Conservation (phyloP, 2,797 vertebrate species). For the Chaenodraco wilsoni region DNA sequence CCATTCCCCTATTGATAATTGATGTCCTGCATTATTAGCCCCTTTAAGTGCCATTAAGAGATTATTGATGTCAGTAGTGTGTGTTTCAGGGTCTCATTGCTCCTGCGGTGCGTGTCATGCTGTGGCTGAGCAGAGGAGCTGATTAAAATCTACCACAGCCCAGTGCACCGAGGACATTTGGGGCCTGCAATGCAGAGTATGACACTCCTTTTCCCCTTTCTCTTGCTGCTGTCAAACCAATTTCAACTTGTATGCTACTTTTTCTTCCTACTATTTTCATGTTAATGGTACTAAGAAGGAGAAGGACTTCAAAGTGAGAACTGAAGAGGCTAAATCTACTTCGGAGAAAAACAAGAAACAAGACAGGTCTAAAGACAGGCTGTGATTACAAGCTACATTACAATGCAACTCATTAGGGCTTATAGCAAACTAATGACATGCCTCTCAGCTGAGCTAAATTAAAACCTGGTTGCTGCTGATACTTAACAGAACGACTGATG, state of each 20-base stretch:
- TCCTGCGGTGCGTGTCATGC: constrained; percentile 51
- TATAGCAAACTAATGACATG: constrained; percentile 75
- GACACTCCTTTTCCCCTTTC: constrained; percentile 43
- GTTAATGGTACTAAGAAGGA: constrained; percentile 16
- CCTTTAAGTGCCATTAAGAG: constrained; percentile 59
- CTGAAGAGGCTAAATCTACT: constrained; percentile 43
- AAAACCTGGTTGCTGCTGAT: constrained; percentile 69
- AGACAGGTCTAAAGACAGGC: constrained; percentile 59
- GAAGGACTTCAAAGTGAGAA: constrained; percentile 62
- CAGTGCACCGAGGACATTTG: constrained; percentile 70
- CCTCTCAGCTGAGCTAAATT: constrained; percentile 71
- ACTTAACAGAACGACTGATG: constrained; percentile 62
- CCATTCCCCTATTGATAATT: constrained; percentile 57
- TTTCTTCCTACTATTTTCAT: constrained; percentile 26
- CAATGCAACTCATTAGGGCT: constrained; percentile 73
- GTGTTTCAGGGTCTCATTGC: constrained; percentile 43
- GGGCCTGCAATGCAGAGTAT: constrained; percentile 67
- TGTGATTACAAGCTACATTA: constrained; percentile 72
- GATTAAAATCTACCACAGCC: constrained; percentile 79
- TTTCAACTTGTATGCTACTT: constrained; percentile 47
- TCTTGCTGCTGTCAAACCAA: constrained; percentile 52
- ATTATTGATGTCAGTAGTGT: constrained; percentile 32
- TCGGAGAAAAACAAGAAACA: constrained; percentile 22
- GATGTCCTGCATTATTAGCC: constrained; percentile 67
- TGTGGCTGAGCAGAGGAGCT: constrained; percentile 60